A percentile compares a stretch with the other conserved stretches of the same genome.
phyloP scores from a whole-genome alignment of 2,888 invertebrate genomes.

The Rhimphoctona megacephalus region DNA sequence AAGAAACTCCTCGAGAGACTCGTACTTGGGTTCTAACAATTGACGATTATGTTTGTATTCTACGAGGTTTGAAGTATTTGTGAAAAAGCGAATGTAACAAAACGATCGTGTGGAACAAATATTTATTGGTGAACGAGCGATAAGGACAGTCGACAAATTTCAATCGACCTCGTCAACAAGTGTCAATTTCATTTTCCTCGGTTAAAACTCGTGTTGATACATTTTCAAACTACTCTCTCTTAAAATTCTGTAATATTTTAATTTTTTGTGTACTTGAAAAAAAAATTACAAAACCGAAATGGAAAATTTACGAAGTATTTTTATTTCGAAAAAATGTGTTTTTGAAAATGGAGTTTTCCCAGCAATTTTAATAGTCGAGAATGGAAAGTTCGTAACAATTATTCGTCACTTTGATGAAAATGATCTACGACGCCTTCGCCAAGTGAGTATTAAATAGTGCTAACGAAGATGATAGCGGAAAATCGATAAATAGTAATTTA shows the following conservation, averaged over 20 bases:
- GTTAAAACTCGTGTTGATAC: neutral
- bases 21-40: neutral
- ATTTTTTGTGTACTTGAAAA: constrained; percentile 8
- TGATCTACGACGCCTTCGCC: constrained; percentile 50
- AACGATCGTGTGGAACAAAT: constrained; percentile 1
- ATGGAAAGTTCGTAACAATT: constrained; percentile 87
- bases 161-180: constrained; percentile 13
- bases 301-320: constrained; percentile 45
- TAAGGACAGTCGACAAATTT: constrained; percentile 15
- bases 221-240: neutral
- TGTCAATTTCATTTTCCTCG: constrained; percentile 18
- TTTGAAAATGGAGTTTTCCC: constrained; percentile 73
- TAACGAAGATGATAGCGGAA: neutral
- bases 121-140: constrained; percentile 44
- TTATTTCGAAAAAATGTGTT: constrained; percentile 72
- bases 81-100: neutral
- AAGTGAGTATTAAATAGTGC: constrained; percentile 61
- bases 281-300: constrained; percentile 27
- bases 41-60: neutral
- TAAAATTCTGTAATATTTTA: neutral
- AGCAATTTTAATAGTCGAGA: constrained; percentile 86
- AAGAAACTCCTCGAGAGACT: constrained; percentile 12
- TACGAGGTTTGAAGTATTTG: neutral
- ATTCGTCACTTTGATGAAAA: constrained; percentile 84
- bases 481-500: constrained; percentile 6